Base-by-base conservation (phyloP, 2,888 invertebrate species). In the Latrodectus elegans region DNA sequence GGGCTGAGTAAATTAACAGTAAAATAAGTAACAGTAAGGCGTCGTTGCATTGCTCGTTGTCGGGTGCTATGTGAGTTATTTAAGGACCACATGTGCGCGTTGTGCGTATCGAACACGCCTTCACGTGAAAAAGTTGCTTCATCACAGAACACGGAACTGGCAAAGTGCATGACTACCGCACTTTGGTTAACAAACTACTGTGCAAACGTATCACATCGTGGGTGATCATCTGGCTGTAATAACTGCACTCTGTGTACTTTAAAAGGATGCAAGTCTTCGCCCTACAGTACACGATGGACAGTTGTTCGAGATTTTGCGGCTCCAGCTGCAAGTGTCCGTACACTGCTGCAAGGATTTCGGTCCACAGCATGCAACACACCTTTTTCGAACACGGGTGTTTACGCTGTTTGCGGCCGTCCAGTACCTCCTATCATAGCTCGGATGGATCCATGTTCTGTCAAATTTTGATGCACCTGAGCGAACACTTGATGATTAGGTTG, bases 121-220 rank as follows among this genome's bases (percentile, higher is more conserved):
- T 79, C 70, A 71, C 55, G 60, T 71, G 71, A 22, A 78, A 78
- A 68, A 53, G 53, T 22, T 22, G 78, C 1, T 68, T 78, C 68
- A 70, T 70, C 53, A 78, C 22, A 22, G 52, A 68, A 70, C 53
- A 78, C 22, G 22, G 52, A 68, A 70, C 1, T 22, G 11, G 53
- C 0, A 15, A 78, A 78, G 52, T 78, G 70, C 8, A 10, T 12
- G 64, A n/a, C 51, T 1, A 26, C 1, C 68, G n/a, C 55, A 53
- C n/a, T 14, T 55, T 70, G 2, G 22, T 78, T 0, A n/a, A n/a
- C 4, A 72, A 79, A 55, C 79, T 38, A 53, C 52, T 76, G 64
- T 49, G 22, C 68, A 68, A 79, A 79, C 15, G n/a, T 60, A 15
- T 55, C 71, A 79, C 79, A 49, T 71, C 38, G 52, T 55, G 38